phyloP scores from a whole-genome alignment of 2,888 invertebrate genomes.

The Agelastica alni region DNA sequence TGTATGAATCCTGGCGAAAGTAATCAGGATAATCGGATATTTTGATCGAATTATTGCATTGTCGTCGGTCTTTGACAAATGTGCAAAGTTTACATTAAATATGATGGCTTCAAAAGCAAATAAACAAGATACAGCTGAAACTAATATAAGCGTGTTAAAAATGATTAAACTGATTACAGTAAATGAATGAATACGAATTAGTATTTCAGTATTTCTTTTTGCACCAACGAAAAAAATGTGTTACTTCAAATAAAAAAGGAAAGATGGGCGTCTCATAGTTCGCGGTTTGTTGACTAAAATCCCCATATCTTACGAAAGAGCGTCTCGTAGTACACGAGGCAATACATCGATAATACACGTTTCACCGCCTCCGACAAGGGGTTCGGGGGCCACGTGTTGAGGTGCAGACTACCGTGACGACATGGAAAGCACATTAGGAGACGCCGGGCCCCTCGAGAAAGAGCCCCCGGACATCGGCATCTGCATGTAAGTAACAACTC shows the following conservation, averaged over 20 bases:
- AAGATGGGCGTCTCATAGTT: constrained; percentile 48
- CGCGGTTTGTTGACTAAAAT: constrained; percentile 53
- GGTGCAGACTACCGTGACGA: constrained; percentile 53
- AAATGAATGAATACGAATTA: too few species aligned
- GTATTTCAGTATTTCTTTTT: too few species aligned
- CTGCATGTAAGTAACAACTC: constrained; percentile 51
- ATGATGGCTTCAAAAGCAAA: too few species aligned
- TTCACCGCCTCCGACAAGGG: constrained; percentile 36
- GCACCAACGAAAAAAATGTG: too few species aligned
- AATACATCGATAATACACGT: constrained; percentile 56
- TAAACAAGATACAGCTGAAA: too few species aligned
- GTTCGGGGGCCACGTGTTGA: constrained; percentile 56
- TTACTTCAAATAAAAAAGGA: constrained; percentile 27
- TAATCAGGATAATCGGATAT: too few species aligned
- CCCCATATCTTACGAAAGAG: constrained; percentile 47
- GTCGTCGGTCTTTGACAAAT: too few species aligned
- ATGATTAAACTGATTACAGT: too few species aligned
- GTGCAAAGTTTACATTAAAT: too few species aligned
- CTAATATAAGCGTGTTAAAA: too few species aligned
- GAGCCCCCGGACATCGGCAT: constrained; percentile 48
- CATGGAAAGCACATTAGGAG: constrained; percentile 59
- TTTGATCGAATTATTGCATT: too few species aligned
- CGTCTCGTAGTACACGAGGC: constrained; percentile 53
- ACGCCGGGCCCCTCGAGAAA: constrained; percentile 45
- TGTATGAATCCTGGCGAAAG: too few species aligned